A percentile compares a stretch with the other conserved stretches of the same genome.
Conservation (phyloP, 2,797 vertebrate species). For the Syndactyla subalaris region DNA sequence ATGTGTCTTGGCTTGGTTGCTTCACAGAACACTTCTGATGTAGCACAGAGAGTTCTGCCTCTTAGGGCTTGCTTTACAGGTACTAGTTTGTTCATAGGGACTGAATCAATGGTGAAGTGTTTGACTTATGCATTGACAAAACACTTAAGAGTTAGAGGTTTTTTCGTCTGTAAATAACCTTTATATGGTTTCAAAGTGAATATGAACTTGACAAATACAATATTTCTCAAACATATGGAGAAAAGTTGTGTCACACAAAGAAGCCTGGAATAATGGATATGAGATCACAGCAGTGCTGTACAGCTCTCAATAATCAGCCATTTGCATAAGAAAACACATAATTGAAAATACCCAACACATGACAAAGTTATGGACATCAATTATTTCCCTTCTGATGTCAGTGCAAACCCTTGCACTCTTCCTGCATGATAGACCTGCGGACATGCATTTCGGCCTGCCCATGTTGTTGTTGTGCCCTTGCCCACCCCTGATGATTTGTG, state of each 20-base stretch:
- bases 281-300: background rate
- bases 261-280: background rate
- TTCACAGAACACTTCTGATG: background rate
- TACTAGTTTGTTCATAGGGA: background rate
- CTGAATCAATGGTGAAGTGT: background rate
- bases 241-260: background rate
- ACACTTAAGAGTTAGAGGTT: background rate
- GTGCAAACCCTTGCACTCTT: background rate
- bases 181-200: background rate
- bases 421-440: background rate
- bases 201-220: background rate
- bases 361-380: background rate
- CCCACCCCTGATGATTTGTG: fast-evolving
- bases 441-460: background rate
- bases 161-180: background rate
- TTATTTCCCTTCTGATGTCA: background rate
- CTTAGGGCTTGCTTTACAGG: background rate
- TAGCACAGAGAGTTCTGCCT: background rate
- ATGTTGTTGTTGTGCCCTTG: background rate
- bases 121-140: background rate
- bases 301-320: background rate
- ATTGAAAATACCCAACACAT: background rate
- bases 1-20: background rate
- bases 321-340: background rate
- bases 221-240: background rate